phyloP scores from a whole-genome alignment of 2,888 invertebrate species.

The Automeris io region DNA sequence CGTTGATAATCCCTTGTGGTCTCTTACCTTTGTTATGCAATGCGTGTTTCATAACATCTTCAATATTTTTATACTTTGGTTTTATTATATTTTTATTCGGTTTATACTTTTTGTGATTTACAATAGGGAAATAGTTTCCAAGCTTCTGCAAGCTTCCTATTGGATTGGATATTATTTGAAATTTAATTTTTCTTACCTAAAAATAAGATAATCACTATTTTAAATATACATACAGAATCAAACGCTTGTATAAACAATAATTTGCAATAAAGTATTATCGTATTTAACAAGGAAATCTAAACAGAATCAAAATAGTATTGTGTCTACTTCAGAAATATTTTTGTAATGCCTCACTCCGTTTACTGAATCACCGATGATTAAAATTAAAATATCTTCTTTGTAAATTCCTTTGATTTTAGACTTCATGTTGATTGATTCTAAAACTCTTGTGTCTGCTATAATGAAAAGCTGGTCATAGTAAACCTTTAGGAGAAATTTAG shows the following conservation, averaged over 20 bases:
- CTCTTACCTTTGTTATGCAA: constrained; percentile 37
- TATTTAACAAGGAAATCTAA: no score
- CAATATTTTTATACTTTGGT: constrained; percentile 35
- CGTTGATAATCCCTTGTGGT: no score
- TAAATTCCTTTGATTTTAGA: constrained; percentile 53
- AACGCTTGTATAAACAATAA: no score
- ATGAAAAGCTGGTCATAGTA: constrained; percentile 50
- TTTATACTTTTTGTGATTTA: constrained; percentile 27
- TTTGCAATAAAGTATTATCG: no score
- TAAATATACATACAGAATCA: no score
- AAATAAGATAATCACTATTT: no score
- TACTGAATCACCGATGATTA: constrained; percentile 30
- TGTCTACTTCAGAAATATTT: no score
- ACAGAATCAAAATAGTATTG: no score
- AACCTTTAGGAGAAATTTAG: constrained; percentile 30
- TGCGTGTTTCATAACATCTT: constrained; percentile 40
- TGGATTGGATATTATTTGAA: constrained; percentile 41
- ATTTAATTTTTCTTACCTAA: constrained; percentile 56
- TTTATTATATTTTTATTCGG: constrained; percentile 15
- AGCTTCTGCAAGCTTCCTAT: constrained; percentile 32
- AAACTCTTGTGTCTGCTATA: constrained; percentile 34
- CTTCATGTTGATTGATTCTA: constrained; percentile 50
- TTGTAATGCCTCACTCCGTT: constrained; percentile 39
- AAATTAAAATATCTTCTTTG: constrained; percentile 50
- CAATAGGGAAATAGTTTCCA: constrained; percentile 40